Percentiles rank a stretch among this genome's conserved stretches.
Evolutionary conservation across 2,888 invertebrate species (phyloP).

Genomic region (Cacoxenus indagator): DNA sequence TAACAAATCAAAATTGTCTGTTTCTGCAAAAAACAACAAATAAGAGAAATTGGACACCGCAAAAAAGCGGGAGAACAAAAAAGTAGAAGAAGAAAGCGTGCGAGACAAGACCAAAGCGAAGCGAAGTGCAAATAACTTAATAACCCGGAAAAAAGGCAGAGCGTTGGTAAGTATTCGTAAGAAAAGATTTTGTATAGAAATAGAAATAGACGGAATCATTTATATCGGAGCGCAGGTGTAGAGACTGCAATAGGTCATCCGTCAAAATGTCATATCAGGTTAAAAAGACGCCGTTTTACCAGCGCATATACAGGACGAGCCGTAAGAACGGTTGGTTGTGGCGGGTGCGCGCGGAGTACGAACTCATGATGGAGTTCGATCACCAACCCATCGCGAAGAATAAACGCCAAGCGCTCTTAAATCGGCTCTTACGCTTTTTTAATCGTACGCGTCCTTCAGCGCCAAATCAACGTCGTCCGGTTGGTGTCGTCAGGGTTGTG

Average conservation of each 20-base stretch:
- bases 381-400: conserved; percentile 58
- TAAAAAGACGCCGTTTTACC: conserved; percentile 56
- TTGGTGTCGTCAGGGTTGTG: background rate
- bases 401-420: conserved; percentile 59
- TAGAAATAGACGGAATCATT: background rate
- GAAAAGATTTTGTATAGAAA: background rate
- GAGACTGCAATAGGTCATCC: background rate
- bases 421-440: conserved; percentile 58
- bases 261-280: conserved; percentile 59
- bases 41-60: background rate
- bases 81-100: background rate
- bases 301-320: conserved; percentile 51
- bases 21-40: background rate
- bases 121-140: no score
- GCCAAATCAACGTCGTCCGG: background rate
- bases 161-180: no score
- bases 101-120: background rate
- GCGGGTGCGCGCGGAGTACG: conserved; percentile 58
- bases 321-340: conserved; percentile 58
- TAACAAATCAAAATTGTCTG: background rate
- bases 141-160: no score
- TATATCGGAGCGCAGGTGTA: background rate
- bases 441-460: conserved; percentile 37
- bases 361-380: conserved; percentile 57
- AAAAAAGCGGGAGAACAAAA: background rate